Percentiles rank a stretch among this genome's conserved stretches.
phyloP scores from a whole-genome alignment of 2,888 invertebrate genomes.

The Epinotia demarniana region DNA sequence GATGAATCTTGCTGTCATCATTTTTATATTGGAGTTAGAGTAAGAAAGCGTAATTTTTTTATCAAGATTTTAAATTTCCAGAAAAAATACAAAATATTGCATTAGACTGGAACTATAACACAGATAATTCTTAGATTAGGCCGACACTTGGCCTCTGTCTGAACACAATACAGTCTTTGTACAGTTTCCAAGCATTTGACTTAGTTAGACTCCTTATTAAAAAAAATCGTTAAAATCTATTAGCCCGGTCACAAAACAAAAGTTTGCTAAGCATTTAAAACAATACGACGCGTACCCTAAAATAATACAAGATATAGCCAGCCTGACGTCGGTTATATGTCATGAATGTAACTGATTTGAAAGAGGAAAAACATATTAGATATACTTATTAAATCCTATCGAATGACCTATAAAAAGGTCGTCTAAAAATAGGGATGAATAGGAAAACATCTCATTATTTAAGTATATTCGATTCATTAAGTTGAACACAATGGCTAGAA shows the following conservation, averaged over 20 bases:
- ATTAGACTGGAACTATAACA: not conserved
- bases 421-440: too few species aligned
- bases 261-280: not conserved
- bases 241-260: not conserved
- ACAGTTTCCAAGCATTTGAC: not conserved
- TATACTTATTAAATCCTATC: too few species aligned
- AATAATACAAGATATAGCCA: not conserved
- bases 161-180: not conserved
- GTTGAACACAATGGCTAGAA: not conserved
- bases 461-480: not conserved
- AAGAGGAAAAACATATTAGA: too few species aligned
- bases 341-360: not conserved
- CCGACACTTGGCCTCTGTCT: not conserved
- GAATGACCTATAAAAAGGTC: too few species aligned
- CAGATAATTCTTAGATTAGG: not conserved
- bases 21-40: not conserved
- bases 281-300: not conserved
- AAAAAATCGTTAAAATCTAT: not conserved
- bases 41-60: not conserved
- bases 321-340: not conserved
- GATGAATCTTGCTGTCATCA: not conserved
- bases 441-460: too few species aligned
- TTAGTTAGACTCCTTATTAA: not conserved
- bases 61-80: not conserved
- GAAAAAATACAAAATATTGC: not conserved